Conservation (phyloP, 2,113 vertebrate species). For the Mesitornis unicolor region DNA sequence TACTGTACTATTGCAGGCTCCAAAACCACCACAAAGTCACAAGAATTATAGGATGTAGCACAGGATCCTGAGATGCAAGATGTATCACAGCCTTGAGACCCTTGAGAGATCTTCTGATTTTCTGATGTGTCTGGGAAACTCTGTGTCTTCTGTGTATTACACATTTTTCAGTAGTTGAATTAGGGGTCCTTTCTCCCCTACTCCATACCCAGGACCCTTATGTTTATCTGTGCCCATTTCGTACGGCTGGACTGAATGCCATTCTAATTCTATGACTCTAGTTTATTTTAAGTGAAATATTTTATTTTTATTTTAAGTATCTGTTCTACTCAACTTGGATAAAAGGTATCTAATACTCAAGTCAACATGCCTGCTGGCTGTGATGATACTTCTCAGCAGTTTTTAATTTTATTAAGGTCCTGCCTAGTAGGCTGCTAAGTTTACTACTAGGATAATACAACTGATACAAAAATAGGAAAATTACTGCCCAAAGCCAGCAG, state of each 20-base stretch:
- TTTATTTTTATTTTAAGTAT: not conserved
- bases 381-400: not conserved
- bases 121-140: not conserved
- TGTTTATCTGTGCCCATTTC: not conserved
- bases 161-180: not conserved
- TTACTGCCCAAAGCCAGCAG: not conserved
- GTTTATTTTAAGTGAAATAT: not conserved
- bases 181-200: not conserved
- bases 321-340: not conserved
- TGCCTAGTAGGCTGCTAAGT: not conserved
- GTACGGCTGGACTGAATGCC: not conserved
- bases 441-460: not conserved
- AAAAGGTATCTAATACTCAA: not conserved
- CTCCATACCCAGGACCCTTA: not conserved
- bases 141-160: not conserved
- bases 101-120: not conserved
- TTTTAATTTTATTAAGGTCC: not conserved
- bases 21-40: not conserved
- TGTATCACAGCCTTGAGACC: not conserved
- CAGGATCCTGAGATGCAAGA: fast-evolving
- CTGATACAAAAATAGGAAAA: not conserved
- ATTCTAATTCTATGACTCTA: not conserved
- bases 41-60: not conserved
- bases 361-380: not conserved
- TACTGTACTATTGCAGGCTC: not conserved